These are phyloP conservation scores for Ondatra zibethicus DNA, from an alignment of 2,113 vertebrate species.

Conservation along the genomic window DNA sequence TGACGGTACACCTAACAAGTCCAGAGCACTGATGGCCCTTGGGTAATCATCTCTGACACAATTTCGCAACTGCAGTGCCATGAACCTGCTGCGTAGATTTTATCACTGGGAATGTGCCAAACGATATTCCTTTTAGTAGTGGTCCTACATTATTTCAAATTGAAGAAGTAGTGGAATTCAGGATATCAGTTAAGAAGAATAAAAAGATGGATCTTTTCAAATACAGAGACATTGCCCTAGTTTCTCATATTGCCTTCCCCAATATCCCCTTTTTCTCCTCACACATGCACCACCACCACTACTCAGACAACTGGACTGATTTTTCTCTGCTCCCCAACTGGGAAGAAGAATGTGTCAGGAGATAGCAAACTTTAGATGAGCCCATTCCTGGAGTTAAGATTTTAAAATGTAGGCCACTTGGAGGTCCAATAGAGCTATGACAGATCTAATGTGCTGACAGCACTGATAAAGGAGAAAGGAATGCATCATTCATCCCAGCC, in stretches of 20 bases:
- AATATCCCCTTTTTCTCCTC: background rate
- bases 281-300: background rate
- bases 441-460: background rate
- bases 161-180: background rate
- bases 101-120: background rate
- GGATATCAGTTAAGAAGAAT: background rate
- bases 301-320: background rate
- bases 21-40: background rate
- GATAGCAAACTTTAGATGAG: background rate
- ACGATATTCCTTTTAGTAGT: background rate
- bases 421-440: background rate
- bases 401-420: slow-evolving; percentile 7
- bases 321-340: background rate
- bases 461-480: background rate
- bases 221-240: background rate
- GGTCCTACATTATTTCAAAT: background rate
- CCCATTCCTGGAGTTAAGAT: background rate
- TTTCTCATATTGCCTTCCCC: background rate
- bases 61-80: background rate
- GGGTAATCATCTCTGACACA: background rate
- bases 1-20: background rate
- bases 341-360: background rate
- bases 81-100: background rate
- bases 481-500: background rate
- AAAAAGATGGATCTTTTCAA: background rate